Conservation (phyloP, 2,113 vertebrate genomes). For the Dinomys branickii region DNA sequence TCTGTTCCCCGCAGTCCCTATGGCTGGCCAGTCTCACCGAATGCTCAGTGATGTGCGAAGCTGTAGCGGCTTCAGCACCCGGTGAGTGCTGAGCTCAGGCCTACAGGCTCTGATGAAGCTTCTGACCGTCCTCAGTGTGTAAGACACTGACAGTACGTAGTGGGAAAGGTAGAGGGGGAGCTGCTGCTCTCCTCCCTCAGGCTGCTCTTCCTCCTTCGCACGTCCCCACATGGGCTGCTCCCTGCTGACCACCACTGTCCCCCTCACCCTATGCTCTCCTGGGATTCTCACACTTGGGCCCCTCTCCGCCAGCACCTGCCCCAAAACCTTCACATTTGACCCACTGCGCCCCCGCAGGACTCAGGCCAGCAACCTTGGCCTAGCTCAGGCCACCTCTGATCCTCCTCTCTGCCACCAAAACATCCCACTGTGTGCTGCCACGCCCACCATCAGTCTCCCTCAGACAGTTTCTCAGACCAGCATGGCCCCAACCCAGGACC, state of each 20-base stretch:
- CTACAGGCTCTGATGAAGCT: not conserved
- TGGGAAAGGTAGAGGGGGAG: not conserved
- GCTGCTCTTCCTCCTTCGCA: too few relatives aligned
- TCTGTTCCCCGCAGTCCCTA: not conserved
- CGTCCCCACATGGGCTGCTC: not conserved
- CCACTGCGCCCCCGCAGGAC: not conserved
- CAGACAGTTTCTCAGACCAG: not conserved
- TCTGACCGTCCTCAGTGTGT: too few relatives aligned
- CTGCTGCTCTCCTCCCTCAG: not conserved
- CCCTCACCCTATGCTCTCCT: not conserved
- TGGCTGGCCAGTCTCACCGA: not conserved
- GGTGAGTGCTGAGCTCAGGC: not conserved
- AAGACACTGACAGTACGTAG: too few relatives aligned
- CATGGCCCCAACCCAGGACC: not conserved
- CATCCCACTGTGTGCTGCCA: too few relatives aligned
- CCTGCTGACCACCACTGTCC: not conserved
- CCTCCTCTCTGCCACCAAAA: not conserved
- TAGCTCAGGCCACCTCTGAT: not conserved
- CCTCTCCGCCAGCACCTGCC: not conserved
- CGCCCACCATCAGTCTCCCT: not conserved
- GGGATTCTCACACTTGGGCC: not conserved
- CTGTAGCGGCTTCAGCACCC: not conserved
- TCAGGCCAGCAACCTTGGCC: not conserved
- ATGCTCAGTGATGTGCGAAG: not conserved
- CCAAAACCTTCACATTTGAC: not conserved